A percentile compares a stretch with the other conserved stretches of the same genome.
These are phyloP conservation scores for Synanceia verrucosa DNA, from an alignment of 2,797 vertebrate species.

Conservation along the genomic window DNA sequence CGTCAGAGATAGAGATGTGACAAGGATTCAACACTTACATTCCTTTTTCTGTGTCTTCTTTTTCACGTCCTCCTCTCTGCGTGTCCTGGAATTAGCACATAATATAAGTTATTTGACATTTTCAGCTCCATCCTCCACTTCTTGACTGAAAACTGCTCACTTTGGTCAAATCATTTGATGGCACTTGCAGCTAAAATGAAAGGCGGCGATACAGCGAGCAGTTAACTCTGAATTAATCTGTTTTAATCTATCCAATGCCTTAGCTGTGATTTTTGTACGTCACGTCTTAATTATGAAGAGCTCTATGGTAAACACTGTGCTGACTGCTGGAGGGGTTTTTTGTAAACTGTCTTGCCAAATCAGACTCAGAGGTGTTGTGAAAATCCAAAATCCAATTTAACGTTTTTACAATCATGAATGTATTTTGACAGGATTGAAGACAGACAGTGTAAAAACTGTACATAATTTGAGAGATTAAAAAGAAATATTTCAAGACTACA, in stretches of 20 bases:
- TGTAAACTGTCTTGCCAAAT: slow-evolving; percentile 4
- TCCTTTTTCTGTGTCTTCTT: slow-evolving; percentile 39
- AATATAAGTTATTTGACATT: neutral
- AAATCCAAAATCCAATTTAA: slow-evolving; percentile 28
- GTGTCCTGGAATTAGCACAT: slow-evolving; percentile 4
- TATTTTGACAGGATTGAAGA: slow-evolving; percentile 50
- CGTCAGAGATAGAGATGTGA: slow-evolving; percentile 5
- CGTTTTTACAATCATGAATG: slow-evolving; percentile 63
- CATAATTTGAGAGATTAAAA: slow-evolving; percentile 67
- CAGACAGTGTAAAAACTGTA: slow-evolving; percentile 42
- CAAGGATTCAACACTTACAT: slow-evolving; percentile 43
- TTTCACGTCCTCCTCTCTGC: neutral
- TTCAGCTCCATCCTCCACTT: neutral
- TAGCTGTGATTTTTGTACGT: slow-evolving; percentile 46
- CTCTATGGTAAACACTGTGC: slow-evolving; percentile 3
- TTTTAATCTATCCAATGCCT: slow-evolving; percentile 16
- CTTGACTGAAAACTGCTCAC: neutral
- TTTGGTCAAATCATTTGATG: slow-evolving; percentile 13
- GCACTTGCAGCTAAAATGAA: neutral
- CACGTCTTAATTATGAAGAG: slow-evolving; percentile 50
- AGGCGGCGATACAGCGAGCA: neutral
- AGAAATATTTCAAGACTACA: slow-evolving; percentile 36
- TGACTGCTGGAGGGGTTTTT: slow-evolving; percentile 16
- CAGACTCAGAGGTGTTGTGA: slow-evolving; percentile 7
- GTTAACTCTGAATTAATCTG: neutral